Conservation (phyloP, 2,797 vertebrate genomes). For the Notamacropus eugenii region DNA sequence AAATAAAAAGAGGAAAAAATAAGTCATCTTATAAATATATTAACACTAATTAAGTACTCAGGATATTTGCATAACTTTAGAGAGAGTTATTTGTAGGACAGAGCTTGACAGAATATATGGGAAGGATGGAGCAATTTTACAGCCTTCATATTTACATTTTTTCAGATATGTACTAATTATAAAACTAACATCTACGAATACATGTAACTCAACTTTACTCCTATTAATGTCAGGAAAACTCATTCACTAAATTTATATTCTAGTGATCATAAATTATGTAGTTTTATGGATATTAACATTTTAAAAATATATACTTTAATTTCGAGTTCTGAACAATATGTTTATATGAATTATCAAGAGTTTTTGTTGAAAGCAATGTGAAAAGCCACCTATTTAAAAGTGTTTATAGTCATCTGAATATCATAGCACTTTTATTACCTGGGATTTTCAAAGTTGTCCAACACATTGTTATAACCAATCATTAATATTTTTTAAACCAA, state of each 20-base stretch:
- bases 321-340: neutral
- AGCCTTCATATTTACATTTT: neutral
- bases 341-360: conserved; percentile 12
- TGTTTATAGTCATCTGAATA: neutral
- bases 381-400: neutral
- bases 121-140: neutral
- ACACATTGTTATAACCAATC: neutral
- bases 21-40: neutral
- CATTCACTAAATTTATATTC: neutral
- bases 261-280: neutral
- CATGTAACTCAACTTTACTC: neutral
- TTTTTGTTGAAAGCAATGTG: conserved; percentile 12
- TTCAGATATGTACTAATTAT: neutral
- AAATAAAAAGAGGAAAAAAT: neutral
- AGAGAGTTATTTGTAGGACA: neutral
- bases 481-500: neutral
- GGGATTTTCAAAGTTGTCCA: neutral
- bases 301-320: neutral
- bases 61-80: neutral
- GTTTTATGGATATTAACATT: neutral
- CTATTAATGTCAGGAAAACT: neutral
- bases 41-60: neutral
- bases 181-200: neutral
- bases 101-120: neutral
- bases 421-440: conserved; percentile 20